Conservation (phyloP, 2,113 vertebrate genomes). For the Eptesicus fuscus region DNA sequence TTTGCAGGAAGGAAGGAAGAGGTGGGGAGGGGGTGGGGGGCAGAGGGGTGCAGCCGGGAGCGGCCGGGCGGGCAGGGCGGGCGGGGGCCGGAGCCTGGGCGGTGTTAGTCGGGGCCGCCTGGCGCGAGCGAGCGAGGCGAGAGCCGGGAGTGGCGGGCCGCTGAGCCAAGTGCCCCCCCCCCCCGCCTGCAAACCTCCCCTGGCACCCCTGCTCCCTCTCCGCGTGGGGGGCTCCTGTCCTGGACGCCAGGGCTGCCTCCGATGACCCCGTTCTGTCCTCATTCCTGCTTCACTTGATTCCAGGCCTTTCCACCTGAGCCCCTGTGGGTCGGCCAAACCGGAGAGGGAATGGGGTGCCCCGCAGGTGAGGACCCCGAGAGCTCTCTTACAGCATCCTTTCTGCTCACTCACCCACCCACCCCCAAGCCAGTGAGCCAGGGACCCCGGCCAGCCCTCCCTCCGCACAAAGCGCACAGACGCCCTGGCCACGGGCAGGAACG, state of each 20-base stretch:
- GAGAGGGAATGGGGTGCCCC: conserved; percentile 50
- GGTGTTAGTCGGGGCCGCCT: conserved; percentile 26
- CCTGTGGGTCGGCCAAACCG: conserved; percentile 69
- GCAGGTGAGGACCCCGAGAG: conserved; percentile 61
- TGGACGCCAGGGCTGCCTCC: neutral
- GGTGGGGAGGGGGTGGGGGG: conserved; percentile 32
- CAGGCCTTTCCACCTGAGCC: conserved; percentile 71
- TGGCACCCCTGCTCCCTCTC: neutral
- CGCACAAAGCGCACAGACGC: neutral
- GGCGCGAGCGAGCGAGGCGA: neutral
- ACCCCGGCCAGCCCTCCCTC: neutral
- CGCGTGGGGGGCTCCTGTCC: neutral
- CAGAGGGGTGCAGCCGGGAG: conserved; percentile 65
- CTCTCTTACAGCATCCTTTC: conserved; percentile 59
- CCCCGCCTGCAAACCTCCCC: neutral
- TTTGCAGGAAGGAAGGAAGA: conserved; percentile 77
- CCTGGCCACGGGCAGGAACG: neutral
- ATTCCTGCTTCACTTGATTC: conserved; percentile 67
- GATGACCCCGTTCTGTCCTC: neutral
- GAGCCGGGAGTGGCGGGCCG: neutral
- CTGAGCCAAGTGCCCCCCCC: neutral
- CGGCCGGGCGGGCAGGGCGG: conserved; percentile 7
- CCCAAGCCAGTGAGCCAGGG: neutral
- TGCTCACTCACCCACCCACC: neutral
- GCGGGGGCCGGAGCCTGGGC: neutral